Percentiles rank a stretch among this genome's conserved stretches.
Conservation (phyloP, 1,140 invertebrate genomes). For the Goniozus legneri region DNA sequence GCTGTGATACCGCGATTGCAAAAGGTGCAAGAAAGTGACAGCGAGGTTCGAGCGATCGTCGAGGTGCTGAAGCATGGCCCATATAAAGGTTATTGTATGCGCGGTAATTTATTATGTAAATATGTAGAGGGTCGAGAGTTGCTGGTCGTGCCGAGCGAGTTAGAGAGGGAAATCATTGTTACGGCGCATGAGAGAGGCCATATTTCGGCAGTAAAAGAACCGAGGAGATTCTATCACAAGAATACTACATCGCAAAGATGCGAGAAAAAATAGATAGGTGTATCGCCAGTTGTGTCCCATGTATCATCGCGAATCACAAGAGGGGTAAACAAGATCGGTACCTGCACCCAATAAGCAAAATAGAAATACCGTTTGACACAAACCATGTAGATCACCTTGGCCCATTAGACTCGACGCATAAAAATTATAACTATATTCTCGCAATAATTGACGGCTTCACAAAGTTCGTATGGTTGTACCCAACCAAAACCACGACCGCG, state of each 20-base stretch:
- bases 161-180: conserved; percentile 31
- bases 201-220: conserved; percentile 40
- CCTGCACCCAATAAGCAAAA: conserved; percentile 10
- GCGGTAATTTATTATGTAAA: conserved; percentile 15
- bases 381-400: conserved; percentile 40
- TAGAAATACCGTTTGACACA: conserved; percentile 28
- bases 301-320: conserved; percentile 39
- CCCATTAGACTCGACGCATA: conserved; percentile 19
- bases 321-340: conserved; percentile 45
- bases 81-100: conserved; percentile 6
- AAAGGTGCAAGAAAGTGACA: conserved; percentile 8
- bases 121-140: conserved; percentile 6
- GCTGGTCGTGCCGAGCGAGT: conserved; percentile 22
- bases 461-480: conserved; percentile 28
- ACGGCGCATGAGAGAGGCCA: conserved; percentile 37
- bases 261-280: conserved; percentile 32
- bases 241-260: conserved; percentile 42
- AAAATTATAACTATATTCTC: conserved; percentile 22
- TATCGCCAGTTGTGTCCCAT: conserved; percentile 37
- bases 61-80: conserved; percentile 5
- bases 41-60: conserved; percentile 1
- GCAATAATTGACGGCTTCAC: conserved; percentile 30
- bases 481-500: conserved; percentile 19
- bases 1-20: background rate
- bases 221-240: conserved; percentile 34